phyloP scores from a whole-genome alignment of 2,797 vertebrate species.

The Tamandua tetradactyla region DNA sequence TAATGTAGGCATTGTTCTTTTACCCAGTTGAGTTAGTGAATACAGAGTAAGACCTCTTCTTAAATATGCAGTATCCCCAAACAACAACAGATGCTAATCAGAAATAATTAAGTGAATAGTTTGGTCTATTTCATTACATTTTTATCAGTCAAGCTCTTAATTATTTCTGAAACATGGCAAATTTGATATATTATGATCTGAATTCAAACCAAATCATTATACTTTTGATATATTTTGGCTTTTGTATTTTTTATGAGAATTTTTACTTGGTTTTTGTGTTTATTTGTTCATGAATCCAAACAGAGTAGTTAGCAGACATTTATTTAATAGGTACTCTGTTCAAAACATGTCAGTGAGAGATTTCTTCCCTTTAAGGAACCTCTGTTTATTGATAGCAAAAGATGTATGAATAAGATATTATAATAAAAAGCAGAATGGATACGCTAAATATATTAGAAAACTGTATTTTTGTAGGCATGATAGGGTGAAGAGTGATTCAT shows the following conservation, averaged over 20 bases:
- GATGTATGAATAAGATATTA: background rate
- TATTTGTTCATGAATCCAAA: background rate
- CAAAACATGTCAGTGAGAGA: background rate
- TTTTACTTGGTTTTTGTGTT: constrained; percentile 28
- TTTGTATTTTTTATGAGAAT: constrained; percentile 20
- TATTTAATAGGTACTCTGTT: constrained; percentile 31
- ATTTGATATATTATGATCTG: background rate
- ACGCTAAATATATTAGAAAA: constrained; percentile 42
- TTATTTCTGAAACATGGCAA: constrained; percentile 26
- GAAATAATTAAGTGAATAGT: constrained; percentile 27
- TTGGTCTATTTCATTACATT: background rate
- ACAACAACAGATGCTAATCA: constrained; percentile 43
- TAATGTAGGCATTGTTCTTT: constrained; percentile 4
- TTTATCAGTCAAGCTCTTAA: background rate
- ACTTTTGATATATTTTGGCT: constrained; percentile 5
- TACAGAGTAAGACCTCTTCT: background rate
- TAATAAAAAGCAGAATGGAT: background rate
- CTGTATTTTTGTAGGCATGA: background rate
- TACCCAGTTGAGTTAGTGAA: constrained; percentile 9
- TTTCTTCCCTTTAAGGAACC: constrained; percentile 7
- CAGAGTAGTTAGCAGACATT: constrained; percentile 7
- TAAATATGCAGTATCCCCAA: background rate
- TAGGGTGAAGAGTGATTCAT: background rate
- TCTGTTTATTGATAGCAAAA: background rate
- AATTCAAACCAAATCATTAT: constrained; percentile 37